Evolutionary conservation across 2,797 vertebrate genomes (phyloP), one percentile per base, ranked within the genome.

Genomic region (Pagetopsis macropterus): DNA sequence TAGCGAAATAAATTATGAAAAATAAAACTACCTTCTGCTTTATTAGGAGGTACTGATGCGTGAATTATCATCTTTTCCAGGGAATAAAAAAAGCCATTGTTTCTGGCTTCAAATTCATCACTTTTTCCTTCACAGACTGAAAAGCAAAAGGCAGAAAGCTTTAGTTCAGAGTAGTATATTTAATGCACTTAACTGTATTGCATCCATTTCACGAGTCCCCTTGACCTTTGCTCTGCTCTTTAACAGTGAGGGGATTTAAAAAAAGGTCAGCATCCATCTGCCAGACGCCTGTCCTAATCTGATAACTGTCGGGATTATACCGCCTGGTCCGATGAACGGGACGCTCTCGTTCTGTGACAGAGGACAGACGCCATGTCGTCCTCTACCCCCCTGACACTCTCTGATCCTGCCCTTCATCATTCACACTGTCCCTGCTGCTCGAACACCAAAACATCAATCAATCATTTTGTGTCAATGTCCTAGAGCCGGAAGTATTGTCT

Each of bases 291-390:
- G 61, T 67, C 78, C 71, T 87, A 89, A 89, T 91, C 88, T 89
- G 86, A 81, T 91, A 91, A 91, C 82, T 81, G 75, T 83, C 72
- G 60, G 88, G 87, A 89, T 91, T 90, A 92, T 79, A 37, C 9
- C 4, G 72, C 76, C 79, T 74, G 33, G 51, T 64, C 70, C 3
- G 40, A 76, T 68, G 56, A 78, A 59, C 56, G 16, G 16, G 45
- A 63, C 71, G 9, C 70, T 61, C 37, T 82, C 56, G 62, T 81
- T 62, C 75, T 64, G 58, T 52, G 51, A 58, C 64, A 19, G 46
- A 76, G 49, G 51, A 33, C 52, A 68, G 51, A 64, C 55, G 52
- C 17, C 14, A 48, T 19, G 37, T 65, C 27, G 16, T 55, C 50
- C 33, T 67, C 70, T 46, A 3, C 50, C 62, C 65, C n/a, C 15